phyloP scores from a whole-genome alignment of 23 tunicate genomes.

The Trididemnum nubilum region DNA sequence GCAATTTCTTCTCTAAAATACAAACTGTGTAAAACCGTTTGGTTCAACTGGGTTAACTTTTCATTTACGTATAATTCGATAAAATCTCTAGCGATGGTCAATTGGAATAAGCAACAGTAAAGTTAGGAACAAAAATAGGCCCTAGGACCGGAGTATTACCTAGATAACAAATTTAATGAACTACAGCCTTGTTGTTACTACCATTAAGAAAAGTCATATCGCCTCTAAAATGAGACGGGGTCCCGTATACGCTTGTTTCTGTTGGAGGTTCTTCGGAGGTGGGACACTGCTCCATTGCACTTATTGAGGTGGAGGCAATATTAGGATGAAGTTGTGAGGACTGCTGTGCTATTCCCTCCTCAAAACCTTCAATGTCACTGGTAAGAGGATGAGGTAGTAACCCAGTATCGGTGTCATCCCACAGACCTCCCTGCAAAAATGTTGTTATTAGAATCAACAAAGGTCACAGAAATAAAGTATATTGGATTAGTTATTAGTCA shows the following conservation, averaged over 20 bases:
- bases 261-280: constrained; percentile 19
- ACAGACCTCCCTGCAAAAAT: constrained; percentile 60
- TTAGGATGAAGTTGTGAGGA: constrained; percentile 32
- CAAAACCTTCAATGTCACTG: constrained; percentile 35
- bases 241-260: constrained; percentile 22
- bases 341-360: constrained; percentile 24
- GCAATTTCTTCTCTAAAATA: too few relatives aligned
- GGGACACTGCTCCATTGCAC: constrained; percentile 34
- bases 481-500: too few relatives aligned
- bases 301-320: constrained; percentile 29
- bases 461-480: neutral
- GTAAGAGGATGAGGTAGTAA: constrained; percentile 13
- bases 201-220: constrained; percentile 52
- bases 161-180: constrained; percentile 41
- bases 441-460: neutral
- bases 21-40: too few relatives aligned
- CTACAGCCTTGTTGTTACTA: constrained; percentile 65
- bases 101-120: too few relatives aligned
- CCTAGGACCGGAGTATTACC: too few relatives aligned
- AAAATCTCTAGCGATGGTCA: too few relatives aligned
- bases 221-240: constrained; percentile 39
- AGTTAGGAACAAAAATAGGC: too few relatives aligned
- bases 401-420: constrained; percentile 48
- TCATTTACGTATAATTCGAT: too few relatives aligned
- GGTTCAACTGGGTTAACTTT: too few relatives aligned